phyloP scores from a whole-genome alignment of 2,888 invertebrate species.

The Sturmia bella region DNA sequence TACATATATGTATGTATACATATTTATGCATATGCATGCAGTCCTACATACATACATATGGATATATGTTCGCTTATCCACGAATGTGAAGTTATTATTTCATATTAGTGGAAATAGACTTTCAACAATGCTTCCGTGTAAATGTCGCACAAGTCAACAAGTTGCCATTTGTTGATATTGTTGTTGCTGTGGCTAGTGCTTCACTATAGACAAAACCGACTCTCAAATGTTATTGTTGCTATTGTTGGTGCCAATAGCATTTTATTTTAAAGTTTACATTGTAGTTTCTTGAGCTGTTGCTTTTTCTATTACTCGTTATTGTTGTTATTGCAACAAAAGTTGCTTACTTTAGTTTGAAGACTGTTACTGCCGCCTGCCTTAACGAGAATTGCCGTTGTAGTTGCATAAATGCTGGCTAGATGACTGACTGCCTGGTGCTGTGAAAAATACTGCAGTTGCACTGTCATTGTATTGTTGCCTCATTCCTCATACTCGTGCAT shows the following conservation, averaged over 20 bases:
- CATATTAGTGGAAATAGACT: conserved; percentile 68
- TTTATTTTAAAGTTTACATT: conserved; percentile 49
- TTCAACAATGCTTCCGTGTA: conserved; percentile 78
- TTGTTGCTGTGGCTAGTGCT: conserved; percentile 39
- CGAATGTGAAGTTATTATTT: conserved; percentile 51
- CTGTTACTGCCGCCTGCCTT: conserved; percentile 37
- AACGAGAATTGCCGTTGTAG: conserved; percentile 5
- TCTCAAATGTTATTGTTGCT: conserved; percentile 28
- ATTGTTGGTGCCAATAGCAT: conserved; percentile 56
- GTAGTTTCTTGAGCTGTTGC: conserved; percentile 47
- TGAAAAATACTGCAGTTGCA: conserved; percentile 5
- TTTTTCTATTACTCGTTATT: conserved; percentile 32
- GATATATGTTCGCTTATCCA: background rate
- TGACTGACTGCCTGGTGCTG: conserved; percentile 19
- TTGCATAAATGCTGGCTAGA: conserved; percentile 8
- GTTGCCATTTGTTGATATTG: conserved; percentile 56
- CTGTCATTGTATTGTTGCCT: conserved; percentile 45
- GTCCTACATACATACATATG: background rate
- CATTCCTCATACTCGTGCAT: conserved; percentile 9
- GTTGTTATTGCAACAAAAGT: conserved; percentile 47
- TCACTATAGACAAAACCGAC: conserved; percentile 5
- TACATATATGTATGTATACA: conserved; percentile 1
- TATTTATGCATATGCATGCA: background rate
- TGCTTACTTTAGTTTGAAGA: conserved; percentile 31
- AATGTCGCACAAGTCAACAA: conserved; percentile 79